Conservation (phyloP, 2,113 vertebrate genomes). For the Cyanistes caeruleus region DNA sequence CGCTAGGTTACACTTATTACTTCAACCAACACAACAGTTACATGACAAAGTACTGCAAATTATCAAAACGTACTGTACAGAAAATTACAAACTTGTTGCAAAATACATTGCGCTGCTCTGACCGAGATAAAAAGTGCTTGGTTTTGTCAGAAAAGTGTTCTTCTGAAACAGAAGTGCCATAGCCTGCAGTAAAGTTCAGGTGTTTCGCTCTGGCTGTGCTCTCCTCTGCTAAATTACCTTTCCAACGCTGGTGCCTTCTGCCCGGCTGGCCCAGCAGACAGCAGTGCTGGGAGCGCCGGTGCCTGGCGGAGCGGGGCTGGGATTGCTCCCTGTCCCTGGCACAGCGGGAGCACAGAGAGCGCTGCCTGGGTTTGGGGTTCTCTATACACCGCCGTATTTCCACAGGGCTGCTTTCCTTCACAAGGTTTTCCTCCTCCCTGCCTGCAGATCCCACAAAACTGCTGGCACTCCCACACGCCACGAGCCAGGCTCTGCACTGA, state of each 20-base stretch:
- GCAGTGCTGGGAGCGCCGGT: constrained; percentile 14
- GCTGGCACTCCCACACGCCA: neutral
- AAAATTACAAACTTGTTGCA: constrained; percentile 94
- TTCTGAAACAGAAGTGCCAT: constrained; percentile 71
- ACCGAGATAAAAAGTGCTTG: constrained; percentile 83
- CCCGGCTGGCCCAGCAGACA: neutral
- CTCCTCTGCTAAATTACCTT: neutral
- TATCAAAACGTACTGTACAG: constrained; percentile 97
- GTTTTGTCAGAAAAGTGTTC: constrained; percentile 77
- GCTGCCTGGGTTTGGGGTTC: neutral
- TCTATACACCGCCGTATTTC: neutral
- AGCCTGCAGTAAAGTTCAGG: constrained; percentile 40
- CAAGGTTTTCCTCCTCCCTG: neutral
- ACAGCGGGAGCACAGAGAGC: neutral
- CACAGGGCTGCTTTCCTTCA: neutral
- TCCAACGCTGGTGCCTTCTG: constrained; percentile 46
- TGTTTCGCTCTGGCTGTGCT: constrained; percentile 62
- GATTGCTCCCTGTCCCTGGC: neutral
- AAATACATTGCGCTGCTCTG: constrained; percentile 94
- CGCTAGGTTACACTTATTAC: constrained; percentile 86
- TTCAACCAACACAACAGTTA: constrained; percentile 93
- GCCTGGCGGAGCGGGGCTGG: neutral
- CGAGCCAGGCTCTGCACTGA: neutral
- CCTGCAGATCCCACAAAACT: neutral
- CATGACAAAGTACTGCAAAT: constrained; percentile 97